These are phyloP conservation scores for Crossocerus cetratus DNA, from an alignment of 2,888 invertebrate genomes.

Conservation along the genomic window DNA sequence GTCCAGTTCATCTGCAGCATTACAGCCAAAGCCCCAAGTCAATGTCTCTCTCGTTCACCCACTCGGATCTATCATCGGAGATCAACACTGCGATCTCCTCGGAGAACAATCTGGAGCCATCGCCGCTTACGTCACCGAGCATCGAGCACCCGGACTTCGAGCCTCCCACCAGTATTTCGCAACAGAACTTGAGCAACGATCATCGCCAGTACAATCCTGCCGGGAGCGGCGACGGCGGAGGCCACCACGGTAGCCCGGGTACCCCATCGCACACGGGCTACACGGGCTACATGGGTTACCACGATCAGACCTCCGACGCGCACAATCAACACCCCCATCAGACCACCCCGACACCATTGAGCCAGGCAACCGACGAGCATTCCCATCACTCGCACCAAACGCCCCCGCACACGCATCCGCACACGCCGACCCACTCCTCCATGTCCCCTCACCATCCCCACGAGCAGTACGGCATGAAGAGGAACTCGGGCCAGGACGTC, in stretches of 20 bases:
- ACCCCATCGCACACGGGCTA: conserved; percentile 72
- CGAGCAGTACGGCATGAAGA: conserved; percentile 73
- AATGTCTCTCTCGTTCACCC: conserved; percentile 80
- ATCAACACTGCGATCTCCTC: conserved; percentile 88
- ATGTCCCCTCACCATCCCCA: conserved; percentile 75
- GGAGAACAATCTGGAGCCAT: conserved; percentile 82
- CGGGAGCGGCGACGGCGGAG: conserved; percentile 60
- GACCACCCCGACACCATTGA: conserved; percentile 70
- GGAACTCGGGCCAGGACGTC: conserved; percentile 82
- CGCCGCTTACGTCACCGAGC: conserved; percentile 82
- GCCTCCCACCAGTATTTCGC: conserved; percentile 81
- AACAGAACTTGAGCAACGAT: conserved; percentile 75
- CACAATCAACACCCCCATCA: conserved; percentile 72
- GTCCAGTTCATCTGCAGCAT: conserved; percentile 75
- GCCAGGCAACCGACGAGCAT: conserved; percentile 69
- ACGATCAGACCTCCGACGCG: conserved; percentile 67
- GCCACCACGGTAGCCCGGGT: conserved; percentile 70
- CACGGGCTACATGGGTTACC: conserved; percentile 72
- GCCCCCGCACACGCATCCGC: conserved; percentile 72
- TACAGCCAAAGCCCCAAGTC: conserved; percentile 77
- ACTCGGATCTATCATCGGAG: conserved; percentile 87
- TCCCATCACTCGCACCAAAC: conserved; percentile 74
- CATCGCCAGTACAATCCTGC: conserved; percentile 79
- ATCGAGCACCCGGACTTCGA: conserved; percentile 86
- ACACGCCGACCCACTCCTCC: conserved; percentile 72